Conservation (phyloP, 2,888 invertebrate genomes). For the Drepana falcataria region DNA sequence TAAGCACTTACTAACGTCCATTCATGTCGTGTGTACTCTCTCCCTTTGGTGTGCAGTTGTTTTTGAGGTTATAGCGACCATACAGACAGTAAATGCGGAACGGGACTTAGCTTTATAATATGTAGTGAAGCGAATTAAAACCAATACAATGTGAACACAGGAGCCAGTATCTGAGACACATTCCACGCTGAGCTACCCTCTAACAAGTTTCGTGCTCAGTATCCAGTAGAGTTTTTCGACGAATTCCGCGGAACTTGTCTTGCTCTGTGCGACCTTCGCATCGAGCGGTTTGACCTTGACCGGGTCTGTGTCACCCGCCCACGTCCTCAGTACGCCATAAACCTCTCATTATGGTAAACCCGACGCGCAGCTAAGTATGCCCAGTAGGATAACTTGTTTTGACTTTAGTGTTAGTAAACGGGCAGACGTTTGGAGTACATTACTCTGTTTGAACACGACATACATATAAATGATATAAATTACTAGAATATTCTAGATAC, state of each 20-base stretch:
- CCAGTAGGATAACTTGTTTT: neutral
- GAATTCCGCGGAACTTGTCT: constrained; percentile 19
- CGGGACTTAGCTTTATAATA: too few species aligned
- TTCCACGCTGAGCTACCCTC: neutral
- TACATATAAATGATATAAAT: neutral
- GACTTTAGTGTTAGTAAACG: neutral
- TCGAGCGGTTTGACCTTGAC: constrained; percentile 35
- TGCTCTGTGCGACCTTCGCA: constrained; percentile 32
- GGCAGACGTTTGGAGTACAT: neutral
- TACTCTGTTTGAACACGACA: neutral
- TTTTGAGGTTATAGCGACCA: too few species aligned
- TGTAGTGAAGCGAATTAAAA: too few species aligned
- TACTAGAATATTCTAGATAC: too few species aligned
- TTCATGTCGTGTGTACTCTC: too few species aligned
- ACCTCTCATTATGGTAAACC: constrained; percentile 25
- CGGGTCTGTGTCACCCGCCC: constrained; percentile 26
- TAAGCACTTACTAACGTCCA: too few species aligned
- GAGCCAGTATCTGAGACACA: too few species aligned
- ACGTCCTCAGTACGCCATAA: constrained; percentile 27
- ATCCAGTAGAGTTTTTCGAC: constrained; percentile 5
- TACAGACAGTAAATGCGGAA: too few species aligned
- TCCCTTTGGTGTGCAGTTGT: too few species aligned
- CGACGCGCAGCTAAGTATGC: neutral
- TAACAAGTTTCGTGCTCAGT: neutral
- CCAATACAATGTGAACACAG: too few species aligned